Evolutionary conservation across 2,888 invertebrate species (phyloP), one percentile per base, ranked within the genome.

Genomic region (Erynnis tages): DNA sequence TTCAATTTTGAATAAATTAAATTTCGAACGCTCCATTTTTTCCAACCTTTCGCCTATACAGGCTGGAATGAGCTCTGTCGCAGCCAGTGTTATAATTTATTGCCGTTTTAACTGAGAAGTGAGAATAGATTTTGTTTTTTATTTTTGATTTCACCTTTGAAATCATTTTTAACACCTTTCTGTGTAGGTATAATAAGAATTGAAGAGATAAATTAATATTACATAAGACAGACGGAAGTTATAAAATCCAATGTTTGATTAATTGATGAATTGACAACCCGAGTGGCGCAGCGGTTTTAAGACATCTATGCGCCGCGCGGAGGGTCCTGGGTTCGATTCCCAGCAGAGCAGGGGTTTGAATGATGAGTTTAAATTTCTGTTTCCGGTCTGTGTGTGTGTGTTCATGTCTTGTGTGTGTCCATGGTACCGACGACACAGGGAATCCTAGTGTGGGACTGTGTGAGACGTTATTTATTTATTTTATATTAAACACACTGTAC

Each of bases 1-100:
- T 88, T 88, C 88, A 89, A 89, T 89, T 88, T 87, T 86, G 88
- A 87, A 88, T 88, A 89, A 89, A 88, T 89, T 89, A 89, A 88
- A 89, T 89, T 88, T 89, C 85, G 82, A 88, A 88, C 87, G 88
- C 86, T 85, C 83, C 81, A 78, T 84, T 88, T 88, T 87, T 84
- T 71, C 71, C 53, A 73, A 65, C 69, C 74, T 81, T 82, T 79
- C 74, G 72, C 72, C 61, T 63, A 63, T 65, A 76, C 72, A 76
- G 72, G 69, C 67, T 67, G 77, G 73, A 83, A 84, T 79, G 82
- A 82, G 75, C 79, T 60, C 61, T 61, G 60, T 79, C 71, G 79
- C 76, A 74, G 80, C 75, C 79, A 78, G 80, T 80, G 71, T 77
- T 81, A 79, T 83, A 81, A 85, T 84, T 86, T 85, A 86, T 83